Evolutionary conservation across 1,140 invertebrate genomes (phyloP).

Genomic region (Rhyacophila brunnea): DNA sequence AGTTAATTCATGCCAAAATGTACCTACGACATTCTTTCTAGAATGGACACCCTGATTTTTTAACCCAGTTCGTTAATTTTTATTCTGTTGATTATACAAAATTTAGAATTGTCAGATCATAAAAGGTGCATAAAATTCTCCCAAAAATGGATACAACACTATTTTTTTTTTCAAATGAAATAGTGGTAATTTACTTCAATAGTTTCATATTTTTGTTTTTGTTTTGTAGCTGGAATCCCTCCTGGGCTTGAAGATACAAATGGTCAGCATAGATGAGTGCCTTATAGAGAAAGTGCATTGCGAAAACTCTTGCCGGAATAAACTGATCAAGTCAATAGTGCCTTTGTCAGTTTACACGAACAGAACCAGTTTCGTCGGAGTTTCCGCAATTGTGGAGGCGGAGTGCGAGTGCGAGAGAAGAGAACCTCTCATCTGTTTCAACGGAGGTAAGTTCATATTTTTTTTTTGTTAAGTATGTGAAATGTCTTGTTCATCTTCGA

Average conservation of each 20-base stretch:
- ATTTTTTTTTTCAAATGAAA: no score
- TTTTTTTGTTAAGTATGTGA: constrained; percentile 3
- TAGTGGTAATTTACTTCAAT: no score
- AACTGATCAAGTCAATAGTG: constrained; percentile 67
- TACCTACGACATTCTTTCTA: no score
- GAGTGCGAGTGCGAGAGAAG: constrained; percentile 67
- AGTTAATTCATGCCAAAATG: no score
- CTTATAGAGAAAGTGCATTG: constrained; percentile 71
- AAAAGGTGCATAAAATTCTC: no score
- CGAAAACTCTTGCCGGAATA: constrained; percentile 70
- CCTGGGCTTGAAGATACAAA: constrained; percentile 70
- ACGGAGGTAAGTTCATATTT: constrained; percentile 58
- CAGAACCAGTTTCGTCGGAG: constrained; percentile 84
- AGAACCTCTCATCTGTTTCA: constrained; percentile 60
- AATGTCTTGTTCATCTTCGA: background rate
- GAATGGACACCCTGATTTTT: no score
- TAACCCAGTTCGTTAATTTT: no score
- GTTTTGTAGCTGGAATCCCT: constrained; percentile 62
- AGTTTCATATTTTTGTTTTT: no score
- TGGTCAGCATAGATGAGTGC: constrained; percentile 88
- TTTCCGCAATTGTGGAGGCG: constrained; percentile 75
- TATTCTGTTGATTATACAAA: no score
- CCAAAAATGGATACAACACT: no score
- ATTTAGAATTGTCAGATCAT: no score
- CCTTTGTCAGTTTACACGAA: constrained; percentile 84